Base-by-base conservation (phyloP, 2,113 vertebrate genomes). In the Dromaius novaehollandiae region DNA sequence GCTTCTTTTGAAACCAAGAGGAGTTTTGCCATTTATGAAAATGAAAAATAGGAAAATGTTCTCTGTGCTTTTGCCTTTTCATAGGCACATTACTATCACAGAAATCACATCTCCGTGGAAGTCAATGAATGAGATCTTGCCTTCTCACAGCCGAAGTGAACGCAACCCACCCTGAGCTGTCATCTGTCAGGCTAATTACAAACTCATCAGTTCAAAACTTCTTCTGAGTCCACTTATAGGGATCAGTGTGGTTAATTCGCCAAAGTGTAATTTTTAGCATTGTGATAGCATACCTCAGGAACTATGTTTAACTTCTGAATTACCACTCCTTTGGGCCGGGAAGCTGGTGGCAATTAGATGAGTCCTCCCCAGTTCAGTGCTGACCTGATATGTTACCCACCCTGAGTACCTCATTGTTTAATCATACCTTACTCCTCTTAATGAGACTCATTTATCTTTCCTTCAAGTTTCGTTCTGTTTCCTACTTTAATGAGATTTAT, bases 91-190 rank as follows among this genome's bases (percentile, higher is more conserved):
- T 66, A 51, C 3, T 73, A 75, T 9, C 66, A 42, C 66, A 74
- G 65, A 28, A 44, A 71, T 75, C 84, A 88, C 0, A 0, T 36
- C 4, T 85, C 0, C 0, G 25, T 30, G 36, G 63, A 71, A 92
- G 56, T 34, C 83, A 44, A 20, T 2, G 61, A 94, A 22, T 3
- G 56, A 95, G 64, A 28, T 55, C 65, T 61, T 81, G 56, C 44
- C 1, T 2, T 9, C 20, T 90, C 71, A 84, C 34, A 80, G 21
- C 2, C 48, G 32, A 21, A 42, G 25, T 0, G 0, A 86, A 80
- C 0, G 0, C 0, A 0, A 60, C 53, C 0, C 7, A 42, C 51
- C 0, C 0, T 89, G 87, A 87, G 71, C 58, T 91, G 82, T 77
- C 82, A 86, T 66, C 50, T 38, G 12, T 71, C 64, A 19, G 38